Evolutionary conservation across 1,140 invertebrate genomes (phyloP).

Genomic region (Lanistes nyassanus): DNA sequence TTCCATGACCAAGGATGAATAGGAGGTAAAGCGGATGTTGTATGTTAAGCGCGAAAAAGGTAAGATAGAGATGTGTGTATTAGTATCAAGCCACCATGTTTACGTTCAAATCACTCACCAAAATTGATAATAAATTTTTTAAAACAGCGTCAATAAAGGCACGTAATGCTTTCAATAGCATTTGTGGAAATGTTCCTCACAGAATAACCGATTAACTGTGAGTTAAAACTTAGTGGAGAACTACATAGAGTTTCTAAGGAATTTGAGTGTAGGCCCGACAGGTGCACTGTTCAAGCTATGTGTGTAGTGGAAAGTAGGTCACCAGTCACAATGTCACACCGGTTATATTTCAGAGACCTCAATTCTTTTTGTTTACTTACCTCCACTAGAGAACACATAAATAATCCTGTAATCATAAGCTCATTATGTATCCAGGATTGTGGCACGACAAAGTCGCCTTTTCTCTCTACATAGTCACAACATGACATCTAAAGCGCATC

Average conservation of each 20-base stretch:
- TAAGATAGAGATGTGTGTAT: too few relatives aligned
- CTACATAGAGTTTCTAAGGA: slow-evolving; percentile 11
- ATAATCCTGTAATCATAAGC: slow-evolving; percentile 2
- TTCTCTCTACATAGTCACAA: slow-evolving; percentile 14
- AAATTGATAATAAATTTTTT: too few relatives aligned
- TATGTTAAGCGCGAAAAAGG: too few relatives aligned
- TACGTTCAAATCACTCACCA: too few relatives aligned
- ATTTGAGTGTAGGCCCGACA: background rate
- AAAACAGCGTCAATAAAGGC: too few relatives aligned
- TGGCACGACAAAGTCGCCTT: background rate
- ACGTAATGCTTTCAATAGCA: too few relatives aligned
- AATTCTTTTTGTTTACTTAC: background rate
- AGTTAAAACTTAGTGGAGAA: background rate
- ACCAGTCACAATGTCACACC: slow-evolving; percentile 4
- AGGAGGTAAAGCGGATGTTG: too few relatives aligned
- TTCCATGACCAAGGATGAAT: too few relatives aligned
- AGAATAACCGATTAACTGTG: too few relatives aligned
- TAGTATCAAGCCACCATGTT: too few relatives aligned
- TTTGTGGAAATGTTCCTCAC: too few relatives aligned
- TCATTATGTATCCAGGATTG: slow-evolving; percentile 4
- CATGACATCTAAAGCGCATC: slow-evolving; percentile 1
- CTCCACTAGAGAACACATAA: slow-evolving; percentile 7
- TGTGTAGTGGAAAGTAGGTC: slow-evolving; percentile 21
- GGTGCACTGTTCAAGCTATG: slow-evolving; percentile 11
- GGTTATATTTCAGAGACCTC: background rate